phyloP scores from a whole-genome alignment of 2,888 invertebrate species.

The Diabrotica balteata region DNA sequence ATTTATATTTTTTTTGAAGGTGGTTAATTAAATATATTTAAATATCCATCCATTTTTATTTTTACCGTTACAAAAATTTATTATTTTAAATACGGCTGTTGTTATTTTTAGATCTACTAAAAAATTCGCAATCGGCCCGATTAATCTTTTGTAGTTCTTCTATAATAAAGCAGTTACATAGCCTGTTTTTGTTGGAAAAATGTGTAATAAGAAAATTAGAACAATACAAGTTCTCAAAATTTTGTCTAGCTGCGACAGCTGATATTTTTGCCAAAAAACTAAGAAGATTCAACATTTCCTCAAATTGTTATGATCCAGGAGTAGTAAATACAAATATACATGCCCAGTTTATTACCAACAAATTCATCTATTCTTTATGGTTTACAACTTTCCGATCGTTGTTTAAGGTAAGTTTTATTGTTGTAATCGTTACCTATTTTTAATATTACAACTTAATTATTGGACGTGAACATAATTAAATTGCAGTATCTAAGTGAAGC shows the following conservation, averaged over 20 bases:
- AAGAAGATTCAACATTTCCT: slow-evolving; percentile 29
- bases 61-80: no score
- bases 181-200: no score
- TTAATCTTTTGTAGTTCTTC: slow-evolving; percentile 36
- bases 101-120: slow-evolving; percentile 21
- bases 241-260: slow-evolving; percentile 24
- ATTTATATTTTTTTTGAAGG: no score
- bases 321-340: slow-evolving; percentile 28
- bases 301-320: slow-evolving; percentile 34
- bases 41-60: no score
- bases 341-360: slow-evolving; percentile 5
- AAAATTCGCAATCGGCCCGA: slow-evolving; percentile 28
- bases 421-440: not conserved
- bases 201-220: not conserved
- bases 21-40: no score
- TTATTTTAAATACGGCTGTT: not conserved
- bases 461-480: no score
- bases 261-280: slow-evolving; percentile 35
- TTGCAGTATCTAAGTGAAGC: no score
- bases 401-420: slow-evolving; percentile 6
- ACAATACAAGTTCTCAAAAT: slow-evolving; percentile 30
- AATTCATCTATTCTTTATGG: not conserved
- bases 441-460: no score
- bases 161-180: not conserved
- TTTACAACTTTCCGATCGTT: not conserved